phyloP scores from a whole-genome alignment of 2,797 vertebrate genomes.

The Falco naumanni region DNA sequence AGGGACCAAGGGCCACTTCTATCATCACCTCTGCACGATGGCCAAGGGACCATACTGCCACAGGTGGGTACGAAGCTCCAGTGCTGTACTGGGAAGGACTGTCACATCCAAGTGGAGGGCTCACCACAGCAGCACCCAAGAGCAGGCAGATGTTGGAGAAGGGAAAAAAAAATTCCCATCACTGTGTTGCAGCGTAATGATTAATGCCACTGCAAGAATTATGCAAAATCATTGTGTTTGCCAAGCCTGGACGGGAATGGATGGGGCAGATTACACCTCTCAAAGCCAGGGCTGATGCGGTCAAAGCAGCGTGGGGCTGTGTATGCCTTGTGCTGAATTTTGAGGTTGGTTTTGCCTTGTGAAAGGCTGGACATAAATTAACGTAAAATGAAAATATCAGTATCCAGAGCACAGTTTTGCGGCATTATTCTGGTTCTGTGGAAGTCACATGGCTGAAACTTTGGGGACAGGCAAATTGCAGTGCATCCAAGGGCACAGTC shows the following conservation, averaged over 20 bases:
- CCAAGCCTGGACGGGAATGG: neutral
- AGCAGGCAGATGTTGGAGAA: neutral
- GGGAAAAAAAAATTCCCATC: neutral
- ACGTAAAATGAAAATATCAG: neutral
- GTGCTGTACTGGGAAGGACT: neutral
- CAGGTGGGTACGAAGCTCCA: neutral
- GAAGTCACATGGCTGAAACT: neutral
- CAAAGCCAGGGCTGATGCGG: neutral
- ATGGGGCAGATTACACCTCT: neutral
- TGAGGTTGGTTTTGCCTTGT: neutral
- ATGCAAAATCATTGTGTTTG: neutral
- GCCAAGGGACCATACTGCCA: accelerated
- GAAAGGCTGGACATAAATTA: neutral
- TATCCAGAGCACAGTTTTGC: accelerated
- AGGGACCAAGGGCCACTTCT: neutral
- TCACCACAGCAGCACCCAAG: neutral
- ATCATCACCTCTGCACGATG: accelerated
- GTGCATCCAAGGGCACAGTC: accelerated
- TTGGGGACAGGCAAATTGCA: neutral
- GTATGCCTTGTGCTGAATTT: neutral
- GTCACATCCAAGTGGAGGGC: accelerated
- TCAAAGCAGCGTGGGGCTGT: neutral
- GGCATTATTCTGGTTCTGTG: neutral
- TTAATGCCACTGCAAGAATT: neutral
- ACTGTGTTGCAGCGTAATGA: neutral